Base-by-base conservation (phyloP, 2,797 vertebrate species). In the Staurois parvus region DNA sequence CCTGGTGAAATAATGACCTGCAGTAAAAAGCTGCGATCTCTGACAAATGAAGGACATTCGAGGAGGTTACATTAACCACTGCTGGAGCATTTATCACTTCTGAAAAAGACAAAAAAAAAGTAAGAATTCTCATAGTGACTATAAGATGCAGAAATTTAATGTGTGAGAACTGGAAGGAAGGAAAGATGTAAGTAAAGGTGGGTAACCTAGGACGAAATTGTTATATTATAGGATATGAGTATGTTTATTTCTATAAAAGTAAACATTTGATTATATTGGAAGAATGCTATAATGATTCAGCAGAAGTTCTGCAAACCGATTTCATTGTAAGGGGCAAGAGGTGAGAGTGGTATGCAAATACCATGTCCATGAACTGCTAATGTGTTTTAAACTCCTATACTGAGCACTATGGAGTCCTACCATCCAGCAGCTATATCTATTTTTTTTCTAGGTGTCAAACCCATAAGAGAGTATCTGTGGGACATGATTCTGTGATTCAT, bases 11-110 rank as follows among this genome's bases (percentile, higher is more conserved):
- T 91, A 89, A 92, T 91, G 93, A 92, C 89, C 90, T 76, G 12
- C 87, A 34, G 86, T 90, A 88, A 89, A 89, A 72, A 90, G 91
- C 64, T 85, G 79, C 8, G 88, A 84, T 91, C 91, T 91, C 79
- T 91, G 92, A 91, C 92, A 90, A 87, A 91, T 89, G 91, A 91
- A 90, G 92, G 92, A 90, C 84, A 84, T 85, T 30, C 5, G 34
- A 90, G 89, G 91, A 90, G 91, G 90, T 76, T 87, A 4, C 88
- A 59, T 86, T 87, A 88, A 77, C 90, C 83, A 89, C 88, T 1
- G 40, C 34, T 87, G 88, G 66, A 70, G 87, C 87, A 52, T 88
- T 90, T 66, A 86, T 88, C 89, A 84, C 75, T 42, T 29, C 48
- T 0, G 72, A 48, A 81, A 85, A 84, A 76, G 75, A 34, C n/a